Evolutionary conservation across 2,113 vertebrate genomes (phyloP), one percentile per base, ranked within the genome.

Genomic region (Climacteris rufus): DNA sequence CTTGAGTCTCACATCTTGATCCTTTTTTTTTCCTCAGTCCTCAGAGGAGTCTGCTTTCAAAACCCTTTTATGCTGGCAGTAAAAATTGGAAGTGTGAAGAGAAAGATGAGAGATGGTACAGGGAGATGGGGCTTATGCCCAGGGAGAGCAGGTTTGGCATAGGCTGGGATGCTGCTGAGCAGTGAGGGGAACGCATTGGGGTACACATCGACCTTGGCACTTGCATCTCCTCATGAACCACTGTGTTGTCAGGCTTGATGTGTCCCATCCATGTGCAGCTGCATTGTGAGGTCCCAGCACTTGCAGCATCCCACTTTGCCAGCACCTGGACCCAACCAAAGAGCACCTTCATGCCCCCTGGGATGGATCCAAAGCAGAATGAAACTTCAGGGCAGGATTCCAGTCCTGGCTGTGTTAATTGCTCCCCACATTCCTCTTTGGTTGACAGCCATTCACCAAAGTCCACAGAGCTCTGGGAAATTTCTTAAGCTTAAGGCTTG

Each of bases 1-100:
- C 90, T 69, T 25, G 54, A 61, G 88, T 92, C 60, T 90, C 65
- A 91, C 92, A 96, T 96, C 95, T 49, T 71, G 85, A 71, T 87
- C 76, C 47, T 12, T 94, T 95, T 80, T 79, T 93, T 94, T 80
- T 56, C 78, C 83, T 60, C 24, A 92, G 54, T 50, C 84, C 87
- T 92, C 52, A 0, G 70, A 61, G 87, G 70, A 75, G 25, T 37
- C 56, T 77, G 87, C 35, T 53, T 92, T 96, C 94, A 72, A 95
- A 96, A 70, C 81, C 35, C 86, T 74, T 94, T 97, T 33, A 95
- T 94, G 52, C 79, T 11, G 2, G 69, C 64, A 92, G 90, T 83
- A 59, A 87, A 88, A 94, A 53, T 10, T 9, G 27, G 64, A 83
- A 94, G 50, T 3, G 0, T 49, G 85, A 88, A 86, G 80, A 86